Percentiles rank a stretch among this genome's conserved stretches.
These are phyloP conservation scores for Halictus ligatus DNA, from an alignment of 2,888 invertebrate species.

Conservation along the genomic window DNA sequence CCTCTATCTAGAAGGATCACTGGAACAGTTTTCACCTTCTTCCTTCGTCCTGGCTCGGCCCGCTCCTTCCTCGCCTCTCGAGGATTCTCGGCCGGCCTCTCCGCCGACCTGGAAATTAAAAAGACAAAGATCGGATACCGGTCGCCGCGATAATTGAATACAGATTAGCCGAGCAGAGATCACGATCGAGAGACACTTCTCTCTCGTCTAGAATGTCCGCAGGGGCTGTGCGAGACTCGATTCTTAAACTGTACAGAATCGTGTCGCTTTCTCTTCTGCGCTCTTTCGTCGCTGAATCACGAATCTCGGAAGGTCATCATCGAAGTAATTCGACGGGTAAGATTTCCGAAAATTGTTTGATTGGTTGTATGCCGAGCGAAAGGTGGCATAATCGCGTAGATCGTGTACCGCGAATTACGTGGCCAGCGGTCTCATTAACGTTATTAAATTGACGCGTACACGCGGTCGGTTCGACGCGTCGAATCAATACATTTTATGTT, in stretches of 20 bases:
- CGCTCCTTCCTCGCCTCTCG: conserved; percentile 17
- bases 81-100: conserved; percentile 14
- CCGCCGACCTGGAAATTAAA: conserved; percentile 48
- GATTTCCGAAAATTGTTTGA: no score
- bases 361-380: no score
- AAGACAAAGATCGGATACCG: conserved; percentile 28
- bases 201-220: neutral
- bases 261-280: no score
- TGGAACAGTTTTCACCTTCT: conserved; percentile 33
- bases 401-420: no score
- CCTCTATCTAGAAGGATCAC: conserved; percentile 50
- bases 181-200: neutral
- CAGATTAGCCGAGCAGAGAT: neutral
- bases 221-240: neutral
- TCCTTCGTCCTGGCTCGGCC: neutral
- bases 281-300: no score
- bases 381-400: no score
- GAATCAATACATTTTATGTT: neutral
- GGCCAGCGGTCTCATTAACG: neutral
- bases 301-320: no score
- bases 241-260: neutral
- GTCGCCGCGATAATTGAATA: conserved; percentile 33
- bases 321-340: no score
- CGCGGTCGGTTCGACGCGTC: neutral
- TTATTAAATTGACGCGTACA: neutral